Evolutionary conservation across 1,140 invertebrate genomes (phyloP).

Genomic region (Drosophila funebris): DNA sequence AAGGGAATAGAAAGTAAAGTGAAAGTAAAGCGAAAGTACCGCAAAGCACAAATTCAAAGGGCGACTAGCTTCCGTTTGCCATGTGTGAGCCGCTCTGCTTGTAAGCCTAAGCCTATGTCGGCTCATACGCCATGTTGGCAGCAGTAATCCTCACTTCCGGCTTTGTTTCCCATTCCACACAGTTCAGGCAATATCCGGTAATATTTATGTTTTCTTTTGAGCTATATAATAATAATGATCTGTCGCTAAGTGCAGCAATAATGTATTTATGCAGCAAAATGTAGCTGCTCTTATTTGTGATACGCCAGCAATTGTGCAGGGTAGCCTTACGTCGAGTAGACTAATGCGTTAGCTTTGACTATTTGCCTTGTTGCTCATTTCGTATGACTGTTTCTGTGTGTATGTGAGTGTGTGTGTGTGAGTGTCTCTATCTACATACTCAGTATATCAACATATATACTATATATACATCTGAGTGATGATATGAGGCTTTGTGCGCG

Average conservation of each 20-base stretch:
- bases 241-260: not conserved
- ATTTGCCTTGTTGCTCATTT: conserved; percentile 70
- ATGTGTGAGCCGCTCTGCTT: not conserved
- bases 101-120: not conserved
- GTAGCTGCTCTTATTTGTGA: not conserved
- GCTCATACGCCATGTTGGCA: not conserved
- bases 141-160: not conserved
- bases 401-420: not conserved
- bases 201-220: not conserved
- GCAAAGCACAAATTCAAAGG: not conserved
- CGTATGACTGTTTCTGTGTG: conserved; percentile 5
- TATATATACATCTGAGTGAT: not conserved
- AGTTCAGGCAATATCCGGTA: not conserved
- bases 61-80: not conserved
- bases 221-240: too few relatives aligned
- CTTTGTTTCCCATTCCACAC: not conserved
- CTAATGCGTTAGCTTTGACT: conserved; percentile 55
- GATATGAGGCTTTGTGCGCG: not conserved
- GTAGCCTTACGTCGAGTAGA: not conserved
- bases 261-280: not conserved
- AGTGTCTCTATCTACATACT: not conserved
- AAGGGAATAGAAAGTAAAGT: not conserved
- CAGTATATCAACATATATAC: not conserved
- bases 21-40: not conserved
- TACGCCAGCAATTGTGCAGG: not conserved